Evolutionary conservation across 2,113 vertebrate species (phyloP).

Genomic region (Gopherus evgoodei): DNA sequence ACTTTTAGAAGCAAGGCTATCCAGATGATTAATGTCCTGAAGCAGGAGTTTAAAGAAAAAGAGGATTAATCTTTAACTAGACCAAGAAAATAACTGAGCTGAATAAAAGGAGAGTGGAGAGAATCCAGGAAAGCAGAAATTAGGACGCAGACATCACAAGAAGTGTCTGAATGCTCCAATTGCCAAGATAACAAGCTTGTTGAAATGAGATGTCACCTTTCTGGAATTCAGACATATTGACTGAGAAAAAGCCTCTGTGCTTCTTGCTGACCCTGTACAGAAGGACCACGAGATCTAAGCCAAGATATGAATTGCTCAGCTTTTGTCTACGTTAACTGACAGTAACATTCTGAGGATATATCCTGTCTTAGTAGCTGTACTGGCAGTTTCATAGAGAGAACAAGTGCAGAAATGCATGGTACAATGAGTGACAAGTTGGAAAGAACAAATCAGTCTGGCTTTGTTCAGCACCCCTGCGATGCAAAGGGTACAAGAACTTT

Average conservation of each 20-base stretch:
- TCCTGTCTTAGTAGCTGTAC: neutral
- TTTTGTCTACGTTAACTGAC: neutral
- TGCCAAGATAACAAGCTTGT: neutral
- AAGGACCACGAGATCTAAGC: neutral
- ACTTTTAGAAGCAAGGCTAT: neutral
- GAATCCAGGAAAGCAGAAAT: neutral
- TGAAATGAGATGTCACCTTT: neutral
- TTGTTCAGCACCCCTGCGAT: neutral
- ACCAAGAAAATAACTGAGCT: neutral
- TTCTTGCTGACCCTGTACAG: neutral
- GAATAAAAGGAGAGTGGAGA: neutral
- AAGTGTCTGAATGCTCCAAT: accelerated
- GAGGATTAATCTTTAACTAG: neutral
- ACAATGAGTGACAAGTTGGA: neutral
- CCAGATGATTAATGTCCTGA: neutral
- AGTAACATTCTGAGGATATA: neutral
- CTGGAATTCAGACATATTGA: neutral
- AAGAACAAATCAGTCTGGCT: neutral
- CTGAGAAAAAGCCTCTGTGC: neutral
- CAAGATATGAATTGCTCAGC: accelerated
- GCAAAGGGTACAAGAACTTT: neutral
- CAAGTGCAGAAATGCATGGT: neutral
- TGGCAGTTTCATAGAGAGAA: neutral
- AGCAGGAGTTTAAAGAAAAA: neutral
- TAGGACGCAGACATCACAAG: neutral